A percentile compares a stretch with the other conserved stretches of the same genome.
These are phyloP conservation scores for Ormyrus pomaceus DNA, from an alignment of 2,888 invertebrate genomes.

Conservation along the genomic window DNA sequence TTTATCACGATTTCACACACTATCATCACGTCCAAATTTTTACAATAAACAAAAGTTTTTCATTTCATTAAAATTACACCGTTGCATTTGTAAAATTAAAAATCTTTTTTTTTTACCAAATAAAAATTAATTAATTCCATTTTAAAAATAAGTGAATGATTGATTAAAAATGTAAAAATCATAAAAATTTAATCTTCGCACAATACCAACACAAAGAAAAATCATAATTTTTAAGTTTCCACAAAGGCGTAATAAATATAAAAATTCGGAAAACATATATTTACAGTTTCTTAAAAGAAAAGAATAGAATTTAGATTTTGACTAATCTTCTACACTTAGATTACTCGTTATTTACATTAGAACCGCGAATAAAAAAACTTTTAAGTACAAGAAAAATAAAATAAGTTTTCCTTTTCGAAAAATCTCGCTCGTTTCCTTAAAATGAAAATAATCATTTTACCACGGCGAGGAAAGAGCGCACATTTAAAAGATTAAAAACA, in stretches of 20 bases:
- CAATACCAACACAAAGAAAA: background rate
- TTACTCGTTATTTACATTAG: conserved; percentile 38
- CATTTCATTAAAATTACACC: background rate
- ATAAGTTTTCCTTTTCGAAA: background rate
- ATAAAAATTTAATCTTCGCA: conserved; percentile 1
- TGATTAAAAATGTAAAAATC: background rate
- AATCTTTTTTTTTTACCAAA: background rate
- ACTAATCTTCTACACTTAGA: conserved; percentile 9
- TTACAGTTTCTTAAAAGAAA: background rate
- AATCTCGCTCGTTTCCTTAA: background rate
- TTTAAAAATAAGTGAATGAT: no score
- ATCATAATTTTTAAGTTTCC: conserved; percentile 12
- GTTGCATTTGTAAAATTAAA: background rate
- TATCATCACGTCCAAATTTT: no score
- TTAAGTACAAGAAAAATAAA: conserved; percentile 14
- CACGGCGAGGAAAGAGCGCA: background rate
- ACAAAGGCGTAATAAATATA: background rate
- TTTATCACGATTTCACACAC: background rate
- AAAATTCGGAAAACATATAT: conserved; percentile 8
- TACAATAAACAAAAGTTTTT: conserved; percentile 1
- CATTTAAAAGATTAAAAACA: conserved; percentile 18
- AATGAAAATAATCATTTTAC: background rate
- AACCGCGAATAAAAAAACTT: conserved; percentile 25
- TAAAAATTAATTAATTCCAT: no score
- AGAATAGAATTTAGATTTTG: conserved; percentile 21